Conservation (phyloP, 2,113 vertebrate genomes). For the Mustelus asterias region DNA sequence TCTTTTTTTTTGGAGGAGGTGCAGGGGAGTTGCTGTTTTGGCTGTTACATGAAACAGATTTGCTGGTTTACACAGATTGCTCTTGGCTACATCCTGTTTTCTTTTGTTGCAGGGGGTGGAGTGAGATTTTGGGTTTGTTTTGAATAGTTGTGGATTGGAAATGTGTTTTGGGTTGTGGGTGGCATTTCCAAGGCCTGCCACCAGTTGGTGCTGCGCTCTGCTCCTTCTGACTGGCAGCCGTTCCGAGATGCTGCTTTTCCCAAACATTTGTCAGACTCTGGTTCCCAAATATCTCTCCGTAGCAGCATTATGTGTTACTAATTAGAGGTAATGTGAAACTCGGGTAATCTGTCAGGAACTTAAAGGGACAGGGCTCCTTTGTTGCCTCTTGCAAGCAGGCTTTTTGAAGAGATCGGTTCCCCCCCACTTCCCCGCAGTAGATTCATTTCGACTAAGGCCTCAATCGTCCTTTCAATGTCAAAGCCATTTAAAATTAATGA, state of each 20-base stretch:
- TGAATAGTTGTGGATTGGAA: not conserved
- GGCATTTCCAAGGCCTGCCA: not conserved
- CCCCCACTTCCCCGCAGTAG: not conserved
- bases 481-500: conserved; percentile 30
- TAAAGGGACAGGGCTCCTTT: conserved; percentile 30
- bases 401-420: not conserved
- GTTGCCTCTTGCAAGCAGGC: not conserved
- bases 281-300: not conserved
- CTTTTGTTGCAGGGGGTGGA: not conserved
- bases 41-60: not conserved
- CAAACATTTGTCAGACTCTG: not conserved
- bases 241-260: conserved; percentile 45
- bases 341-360: conserved; percentile 13
- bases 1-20: not conserved
- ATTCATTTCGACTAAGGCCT: not conserved
- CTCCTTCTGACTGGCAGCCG: not conserved
- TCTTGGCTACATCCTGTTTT: not conserved
- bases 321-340: conserved; percentile 10
- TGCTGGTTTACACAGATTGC: not conserved
- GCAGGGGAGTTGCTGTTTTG: not conserved
- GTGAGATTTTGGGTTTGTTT: not conserved
- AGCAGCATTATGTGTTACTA: not conserved
- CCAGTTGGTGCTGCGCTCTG: not conserved
- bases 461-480: not conserved
- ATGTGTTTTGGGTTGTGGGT: not conserved